Evolutionary conservation across 2,797 vertebrate species (phyloP).

Genomic region (Borostomias antarcticus): DNA sequence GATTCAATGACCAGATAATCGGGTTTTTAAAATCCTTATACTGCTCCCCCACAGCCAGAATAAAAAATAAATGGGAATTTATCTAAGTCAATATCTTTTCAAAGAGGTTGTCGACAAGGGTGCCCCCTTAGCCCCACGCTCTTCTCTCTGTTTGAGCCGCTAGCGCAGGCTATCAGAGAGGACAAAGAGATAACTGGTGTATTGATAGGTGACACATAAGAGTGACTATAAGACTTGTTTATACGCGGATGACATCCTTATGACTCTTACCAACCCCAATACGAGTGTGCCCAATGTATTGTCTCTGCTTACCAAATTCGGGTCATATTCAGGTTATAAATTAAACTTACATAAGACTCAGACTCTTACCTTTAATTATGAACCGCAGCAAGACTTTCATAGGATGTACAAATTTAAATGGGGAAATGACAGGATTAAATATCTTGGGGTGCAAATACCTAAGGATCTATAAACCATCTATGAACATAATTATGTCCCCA

Average conservation of each 20-base stretch:
- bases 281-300: background rate
- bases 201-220: background rate
- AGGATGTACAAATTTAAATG: conserved; percentile 16
- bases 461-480: conserved; percentile 20
- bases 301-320: background rate
- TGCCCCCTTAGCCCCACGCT: conserved; percentile 9
- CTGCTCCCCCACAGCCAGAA: conserved; percentile 5
- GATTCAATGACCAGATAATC: conserved; percentile 8
- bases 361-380: conserved; percentile 1
- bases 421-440: conserved; percentile 12
- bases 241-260: background rate
- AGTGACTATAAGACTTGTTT: background rate
- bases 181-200: conserved; percentile 10
- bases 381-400: background rate
- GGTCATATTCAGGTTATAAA: conserved; percentile 9
- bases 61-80: conserved; percentile 16
- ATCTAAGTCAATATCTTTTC: background rate
- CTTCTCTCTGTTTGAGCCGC: conserved; percentile 5
- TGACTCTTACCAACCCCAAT: background rate
- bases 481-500: background rate
- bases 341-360: conserved; percentile 15
- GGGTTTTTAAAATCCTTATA: background rate
- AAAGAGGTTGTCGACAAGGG: conserved; percentile 4
- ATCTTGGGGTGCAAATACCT: conserved; percentile 20
- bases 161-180: background rate